Base-by-base conservation (phyloP, 2,888 invertebrate genomes). In the Heliconius aoede region DNA sequence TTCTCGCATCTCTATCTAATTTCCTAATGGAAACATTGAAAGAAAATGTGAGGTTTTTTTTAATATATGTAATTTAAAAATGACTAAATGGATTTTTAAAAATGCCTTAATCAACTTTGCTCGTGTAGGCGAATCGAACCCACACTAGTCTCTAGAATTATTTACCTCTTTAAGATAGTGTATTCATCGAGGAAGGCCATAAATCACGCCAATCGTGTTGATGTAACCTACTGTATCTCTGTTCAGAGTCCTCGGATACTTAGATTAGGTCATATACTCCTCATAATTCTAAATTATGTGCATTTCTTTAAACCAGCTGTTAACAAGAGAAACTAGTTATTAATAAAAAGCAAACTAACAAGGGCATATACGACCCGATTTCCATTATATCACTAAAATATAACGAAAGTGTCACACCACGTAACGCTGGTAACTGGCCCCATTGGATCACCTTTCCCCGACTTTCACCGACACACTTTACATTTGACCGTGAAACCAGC, bases 321-420 rank as follows among this genome's bases (percentile, higher is more conserved):
- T 46, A 46, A 46, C 7, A 46, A 46, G 18, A 46, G 18, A 21
- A 55, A 55, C 1, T 8, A 55, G 18, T 21, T 55, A 55, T n/a
- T n/a, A 9, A 55, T 55, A 55, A 55, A 40, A 40, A 8, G 7
- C 36, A 18, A 30, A 18, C 30, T 36, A 8, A 46, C 36, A 46
- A 73, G 73, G 62, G 61, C 62, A 62, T 40, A 51, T 24, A 76
- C 61, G 75, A 76, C 75, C 75, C 36, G 36, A 76, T 76, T 72
- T 76, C 55, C 64, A 65, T 76, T 64, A 72, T 65, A 40, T 76
- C 36, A 72, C 68, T 55, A 26, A 68, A 73, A 74, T 69, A 80
- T 74, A 87, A 89, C 89, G 90, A 90, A 92, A 93, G 92, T 93
- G 90, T 92, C 89, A 92, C 92, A 88, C 82, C 85, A 92, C 93